Conservation (phyloP, 2,797 vertebrate genomes). For the Poeciliopsis gracilis region DNA sequence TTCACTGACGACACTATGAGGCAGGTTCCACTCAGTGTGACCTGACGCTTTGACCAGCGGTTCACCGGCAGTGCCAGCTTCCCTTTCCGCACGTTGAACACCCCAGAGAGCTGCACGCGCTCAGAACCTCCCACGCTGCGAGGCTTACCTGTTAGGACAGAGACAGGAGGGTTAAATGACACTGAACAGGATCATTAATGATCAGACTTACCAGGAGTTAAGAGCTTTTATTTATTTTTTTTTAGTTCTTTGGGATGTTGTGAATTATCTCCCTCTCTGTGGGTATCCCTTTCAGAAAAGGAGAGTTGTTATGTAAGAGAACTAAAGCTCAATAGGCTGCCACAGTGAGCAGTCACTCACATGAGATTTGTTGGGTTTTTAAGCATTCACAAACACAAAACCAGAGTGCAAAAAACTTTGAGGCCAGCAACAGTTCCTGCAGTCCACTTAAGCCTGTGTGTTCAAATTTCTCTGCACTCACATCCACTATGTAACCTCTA, state of each 20-base stretch:
- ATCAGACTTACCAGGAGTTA: neutral
- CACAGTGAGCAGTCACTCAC: constrained; percentile 56
- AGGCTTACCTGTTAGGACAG: constrained; percentile 86
- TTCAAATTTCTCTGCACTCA: constrained; percentile 12
- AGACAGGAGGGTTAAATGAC: neutral
- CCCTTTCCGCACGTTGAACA: constrained; percentile 96
- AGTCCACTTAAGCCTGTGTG: neutral
- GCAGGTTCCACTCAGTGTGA: constrained; percentile 96
- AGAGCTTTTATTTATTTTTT: neutral
- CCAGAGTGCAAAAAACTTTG: constrained; percentile 12
- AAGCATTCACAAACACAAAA: constrained; percentile 51
- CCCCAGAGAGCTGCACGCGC: constrained; percentile 94
- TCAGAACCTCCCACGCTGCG: constrained; percentile 88
- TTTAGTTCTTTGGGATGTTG: constrained; percentile 44
- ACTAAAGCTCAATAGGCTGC: constrained; percentile 48
- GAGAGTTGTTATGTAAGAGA: constrained; percentile 63
- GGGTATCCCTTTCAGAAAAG: constrained; percentile 41
- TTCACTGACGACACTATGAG: constrained; percentile 97
- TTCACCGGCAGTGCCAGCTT: constrained; percentile 97
- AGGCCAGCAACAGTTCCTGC: constrained; percentile 3
- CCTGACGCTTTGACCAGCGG: constrained; percentile 95
- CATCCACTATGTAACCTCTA: neutral
- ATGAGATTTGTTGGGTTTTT: constrained; percentile 53
- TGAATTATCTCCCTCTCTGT: constrained; percentile 47
- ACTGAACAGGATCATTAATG: neutral